Conservation (phyloP, 2,113 vertebrate species). For the Oreochromis spilurus region DNA sequence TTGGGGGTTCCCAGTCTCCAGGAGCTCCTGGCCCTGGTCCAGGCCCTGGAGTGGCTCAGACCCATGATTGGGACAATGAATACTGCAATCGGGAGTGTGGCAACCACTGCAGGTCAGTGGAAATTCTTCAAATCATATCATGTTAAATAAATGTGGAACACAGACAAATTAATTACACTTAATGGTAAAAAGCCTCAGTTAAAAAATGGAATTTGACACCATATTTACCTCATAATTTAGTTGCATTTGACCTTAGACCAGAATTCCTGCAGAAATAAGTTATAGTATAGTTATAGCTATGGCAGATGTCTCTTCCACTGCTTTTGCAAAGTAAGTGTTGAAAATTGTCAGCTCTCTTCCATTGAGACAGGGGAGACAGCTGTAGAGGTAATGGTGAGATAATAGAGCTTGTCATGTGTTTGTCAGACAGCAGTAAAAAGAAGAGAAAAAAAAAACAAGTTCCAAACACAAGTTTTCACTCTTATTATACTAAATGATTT, state of each 20-base stretch:
- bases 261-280: neutral
- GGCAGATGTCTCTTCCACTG: neutral
- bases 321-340: slow-evolving; percentile 22
- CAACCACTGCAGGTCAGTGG: slow-evolving; percentile 90
- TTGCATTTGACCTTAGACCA: neutral
- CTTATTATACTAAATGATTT: slow-evolving; percentile 19
- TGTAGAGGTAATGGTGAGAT: slow-evolving; percentile 57
- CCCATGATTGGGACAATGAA: slow-evolving; percentile 91
- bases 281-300: neutral
- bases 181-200: rapidly evolving
- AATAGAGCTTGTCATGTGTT: slow-evolving; percentile 58
- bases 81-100: slow-evolving; percentile 94
- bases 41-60: slow-evolving; percentile 77
- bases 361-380: slow-evolving; percentile 42
- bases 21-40: slow-evolving; percentile 75
- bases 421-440: slow-evolving; percentile 39
- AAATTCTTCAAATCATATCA: neutral
- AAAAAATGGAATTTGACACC: neutral
- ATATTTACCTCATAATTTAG: neutral
- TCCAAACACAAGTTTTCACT: slow-evolving; percentile 28
- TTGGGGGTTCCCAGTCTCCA: slow-evolving; percentile 88
- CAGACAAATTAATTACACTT: neutral
- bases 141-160: neutral
- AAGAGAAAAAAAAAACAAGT: neutral
- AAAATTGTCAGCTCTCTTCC: slow-evolving; percentile 23